Conservation (phyloP, 2,888 invertebrate genomes). For the Drosophila subsilvestris region DNA sequence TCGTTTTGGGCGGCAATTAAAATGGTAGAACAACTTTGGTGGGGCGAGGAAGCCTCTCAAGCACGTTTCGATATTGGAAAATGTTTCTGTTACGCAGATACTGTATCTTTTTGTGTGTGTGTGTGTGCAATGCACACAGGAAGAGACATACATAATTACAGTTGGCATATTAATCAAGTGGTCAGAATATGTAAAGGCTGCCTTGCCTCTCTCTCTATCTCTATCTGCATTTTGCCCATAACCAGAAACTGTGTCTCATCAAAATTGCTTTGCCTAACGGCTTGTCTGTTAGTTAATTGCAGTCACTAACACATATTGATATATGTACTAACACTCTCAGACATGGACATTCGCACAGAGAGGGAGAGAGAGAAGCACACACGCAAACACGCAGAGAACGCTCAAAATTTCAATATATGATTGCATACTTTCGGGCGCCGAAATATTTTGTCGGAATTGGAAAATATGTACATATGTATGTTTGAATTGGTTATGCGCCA, state of each 20-base stretch:
- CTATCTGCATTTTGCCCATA: background rate
- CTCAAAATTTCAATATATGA: constrained; percentile 48
- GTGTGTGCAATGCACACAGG: constrained; percentile 31
- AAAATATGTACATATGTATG: constrained; percentile 11
- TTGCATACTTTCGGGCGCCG: constrained; percentile 58
- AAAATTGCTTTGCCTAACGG: constrained; percentile 27
- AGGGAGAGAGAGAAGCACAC: background rate
- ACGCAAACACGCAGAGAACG: constrained; percentile 25
- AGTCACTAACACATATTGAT: background rate
- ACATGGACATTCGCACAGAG: constrained; percentile 7
- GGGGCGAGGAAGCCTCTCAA: constrained; percentile 47
- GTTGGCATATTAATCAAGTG: constrained; percentile 63
- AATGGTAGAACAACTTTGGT: constrained; percentile 17
- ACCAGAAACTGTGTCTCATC: background rate
- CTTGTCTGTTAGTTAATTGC: constrained; percentile 50
- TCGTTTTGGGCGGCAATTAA: constrained; percentile 69
- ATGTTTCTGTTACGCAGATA: constrained; percentile 48
- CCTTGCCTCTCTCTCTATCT: background rate
- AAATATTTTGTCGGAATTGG: constrained; percentile 41
- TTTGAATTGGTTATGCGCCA: constrained; percentile 7
- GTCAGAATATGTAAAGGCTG: constrained; percentile 24
- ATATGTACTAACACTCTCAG: background rate
- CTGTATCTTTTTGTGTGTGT: constrained; percentile 26
- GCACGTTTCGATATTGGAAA: constrained; percentile 63
- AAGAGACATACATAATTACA: constrained; percentile 14